These are phyloP conservation scores for Aradophagus sp. DNA, from an alignment of 1,140 invertebrate species.

Conservation along the genomic window DNA sequence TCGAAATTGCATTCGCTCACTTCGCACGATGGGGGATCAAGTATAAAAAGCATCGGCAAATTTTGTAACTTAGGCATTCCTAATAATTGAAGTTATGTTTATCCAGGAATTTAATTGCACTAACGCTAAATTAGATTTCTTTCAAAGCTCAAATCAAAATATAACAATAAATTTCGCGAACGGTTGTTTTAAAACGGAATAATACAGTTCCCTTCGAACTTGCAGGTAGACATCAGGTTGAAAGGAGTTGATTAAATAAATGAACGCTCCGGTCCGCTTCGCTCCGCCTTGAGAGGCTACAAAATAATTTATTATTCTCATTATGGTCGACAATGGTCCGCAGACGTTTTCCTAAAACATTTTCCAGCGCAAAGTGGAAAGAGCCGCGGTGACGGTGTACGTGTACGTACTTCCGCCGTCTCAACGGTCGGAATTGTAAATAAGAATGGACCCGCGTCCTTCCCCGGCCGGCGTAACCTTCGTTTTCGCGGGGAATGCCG, in stretches of 20 bases:
- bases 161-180: no score
- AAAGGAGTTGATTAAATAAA: constrained; percentile 44
- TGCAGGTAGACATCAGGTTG: constrained; percentile 14
- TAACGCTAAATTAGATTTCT: no score
- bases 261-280: constrained; percentile 15
- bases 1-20: no score
- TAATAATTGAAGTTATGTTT: no score
- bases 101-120: no score
- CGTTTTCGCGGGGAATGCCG: constrained; percentile 63
- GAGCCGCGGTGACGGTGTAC: no score
- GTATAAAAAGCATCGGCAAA: no score
- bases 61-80: no score
- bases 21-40: no score
- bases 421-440: constrained; percentile 48
- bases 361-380: constrained; percentile 35
- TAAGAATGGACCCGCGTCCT: constrained; percentile 56
- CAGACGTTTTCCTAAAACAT: constrained; percentile 35
- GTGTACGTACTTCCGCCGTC: constrained; percentile 16
- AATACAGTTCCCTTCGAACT: no score
- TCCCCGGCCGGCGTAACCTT: constrained; percentile 62
- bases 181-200: no score
- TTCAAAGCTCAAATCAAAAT: no score
- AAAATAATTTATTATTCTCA: constrained; percentile 57
- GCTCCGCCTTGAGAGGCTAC: constrained; percentile 13
- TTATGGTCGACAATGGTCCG: constrained; percentile 42